Evolutionary conservation across 2,113 vertebrate species (phyloP).

Genomic region (Bubo bubo): DNA sequence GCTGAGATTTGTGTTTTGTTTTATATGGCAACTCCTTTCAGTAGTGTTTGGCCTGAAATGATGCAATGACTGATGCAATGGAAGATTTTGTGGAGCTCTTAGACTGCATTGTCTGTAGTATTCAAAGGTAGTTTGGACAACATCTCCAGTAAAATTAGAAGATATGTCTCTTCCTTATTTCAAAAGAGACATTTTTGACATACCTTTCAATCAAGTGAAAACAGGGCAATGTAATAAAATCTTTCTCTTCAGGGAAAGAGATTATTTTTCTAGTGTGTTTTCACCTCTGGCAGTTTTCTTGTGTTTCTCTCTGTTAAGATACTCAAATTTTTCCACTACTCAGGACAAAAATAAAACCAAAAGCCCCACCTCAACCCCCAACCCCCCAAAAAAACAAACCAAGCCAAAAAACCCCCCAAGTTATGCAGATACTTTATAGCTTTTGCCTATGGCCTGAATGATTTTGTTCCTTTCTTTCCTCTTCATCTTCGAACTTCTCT

Average conservation of each 20-base stretch:
- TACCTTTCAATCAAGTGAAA: background rate
- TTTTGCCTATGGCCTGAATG: background rate
- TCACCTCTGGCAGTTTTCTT: background rate
- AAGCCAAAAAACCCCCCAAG: background rate
- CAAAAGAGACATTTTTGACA: background rate
- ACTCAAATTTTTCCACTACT: background rate
- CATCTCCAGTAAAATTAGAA: background rate
- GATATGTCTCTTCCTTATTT: background rate
- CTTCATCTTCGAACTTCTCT: background rate
- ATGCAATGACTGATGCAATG: background rate
- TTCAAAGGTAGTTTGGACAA: background rate
- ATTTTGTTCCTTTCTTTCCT: background rate
- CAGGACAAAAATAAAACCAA: background rate
- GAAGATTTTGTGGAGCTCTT: background rate
- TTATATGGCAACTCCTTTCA: background rate
- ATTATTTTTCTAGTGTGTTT: background rate
- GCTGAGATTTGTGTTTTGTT: background rate
- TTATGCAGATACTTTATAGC: background rate
- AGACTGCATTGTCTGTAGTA: background rate
- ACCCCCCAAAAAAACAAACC: no score
- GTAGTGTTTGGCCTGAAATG: background rate
- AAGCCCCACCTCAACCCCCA: accelerated
- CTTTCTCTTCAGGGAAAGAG: background rate
- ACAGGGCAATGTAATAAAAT: background rate
- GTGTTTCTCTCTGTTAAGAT: background rate